Conservation (phyloP, 2,888 invertebrate genomes). For the Protophormia terraenovae region DNA sequence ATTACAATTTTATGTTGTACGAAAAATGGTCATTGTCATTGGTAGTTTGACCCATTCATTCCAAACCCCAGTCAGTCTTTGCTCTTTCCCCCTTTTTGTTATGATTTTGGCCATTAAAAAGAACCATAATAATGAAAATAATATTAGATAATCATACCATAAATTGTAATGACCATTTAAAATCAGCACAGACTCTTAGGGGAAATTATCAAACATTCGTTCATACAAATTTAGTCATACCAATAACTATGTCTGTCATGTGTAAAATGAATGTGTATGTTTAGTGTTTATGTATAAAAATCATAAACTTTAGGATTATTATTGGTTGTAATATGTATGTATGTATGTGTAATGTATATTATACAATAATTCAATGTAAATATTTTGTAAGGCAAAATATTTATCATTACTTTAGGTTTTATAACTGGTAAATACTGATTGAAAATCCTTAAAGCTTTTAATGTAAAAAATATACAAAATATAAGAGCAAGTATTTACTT, state of each 20-base stretch:
- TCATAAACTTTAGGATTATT: not conserved
- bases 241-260: not conserved
- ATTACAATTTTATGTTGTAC: not conserved
- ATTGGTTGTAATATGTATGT: not conserved
- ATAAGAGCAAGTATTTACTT: not conserved
- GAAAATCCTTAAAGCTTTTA: not conserved
- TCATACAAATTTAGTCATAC: not conserved
- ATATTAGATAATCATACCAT: constrained; percentile 35
- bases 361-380: not conserved
- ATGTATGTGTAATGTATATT: not conserved
- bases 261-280: too few species aligned
- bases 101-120: constrained; percentile 3
- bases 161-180: constrained; percentile 41
- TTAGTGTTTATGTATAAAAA: not conserved
- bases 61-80: not conserved
- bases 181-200: not conserved
- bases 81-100: not conserved
- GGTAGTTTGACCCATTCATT: not conserved
- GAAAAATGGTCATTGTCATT: constrained; percentile 1
- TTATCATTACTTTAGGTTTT: not conserved
- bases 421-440: not conserved
- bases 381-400: constrained; percentile 1
- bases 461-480: not conserved
- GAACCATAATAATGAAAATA: constrained; percentile 24
- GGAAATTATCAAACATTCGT: not conserved